Conservation (phyloP, 2,797 vertebrate species). For the Champsocephalus gunnari region DNA sequence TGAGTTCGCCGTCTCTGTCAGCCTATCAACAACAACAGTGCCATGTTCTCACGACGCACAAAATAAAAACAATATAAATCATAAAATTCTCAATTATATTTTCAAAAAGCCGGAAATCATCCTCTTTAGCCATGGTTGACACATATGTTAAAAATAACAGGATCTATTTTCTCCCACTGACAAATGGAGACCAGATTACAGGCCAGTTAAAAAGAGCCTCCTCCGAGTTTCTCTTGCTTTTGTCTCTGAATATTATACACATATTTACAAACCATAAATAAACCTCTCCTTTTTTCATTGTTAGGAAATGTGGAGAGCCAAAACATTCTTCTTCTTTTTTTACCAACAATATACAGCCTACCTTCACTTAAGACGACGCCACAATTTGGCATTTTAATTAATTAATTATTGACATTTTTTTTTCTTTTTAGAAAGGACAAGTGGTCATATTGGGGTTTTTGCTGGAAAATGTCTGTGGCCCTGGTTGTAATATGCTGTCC, state of each 20-base stretch:
- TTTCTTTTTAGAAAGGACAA: constrained; percentile 90
- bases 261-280: constrained; percentile 92
- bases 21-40: constrained; percentile 85
- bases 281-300: constrained; percentile 58
- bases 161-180: constrained; percentile 39
- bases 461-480: constrained; percentile 89
- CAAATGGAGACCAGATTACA: constrained; percentile 63
- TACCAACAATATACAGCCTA: constrained; percentile 86
- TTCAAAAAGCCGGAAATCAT: constrained; percentile 52
- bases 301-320: constrained; percentile 58
- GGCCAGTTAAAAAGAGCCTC: constrained; percentile 55
- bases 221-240: constrained; percentile 31
- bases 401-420: constrained; percentile 27
- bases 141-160: constrained; percentile 71
- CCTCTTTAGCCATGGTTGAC: constrained; percentile 59
- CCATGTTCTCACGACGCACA: constrained; percentile 79
- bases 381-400: constrained; percentile 66
- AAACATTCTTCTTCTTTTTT: constrained; percentile 59
- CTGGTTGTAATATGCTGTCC: constrained; percentile 85
- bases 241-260: constrained; percentile 71
- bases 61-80: constrained; percentile 80
- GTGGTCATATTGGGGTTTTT: constrained; percentile 91
- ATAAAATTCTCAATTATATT: constrained; percentile 80
- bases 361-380: constrained; percentile 85
- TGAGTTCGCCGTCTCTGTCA: constrained; percentile 87